These are phyloP conservation scores for Physocephala rufipes DNA, from an alignment of 2,888 invertebrate species.

Conservation along the genomic window DNA sequence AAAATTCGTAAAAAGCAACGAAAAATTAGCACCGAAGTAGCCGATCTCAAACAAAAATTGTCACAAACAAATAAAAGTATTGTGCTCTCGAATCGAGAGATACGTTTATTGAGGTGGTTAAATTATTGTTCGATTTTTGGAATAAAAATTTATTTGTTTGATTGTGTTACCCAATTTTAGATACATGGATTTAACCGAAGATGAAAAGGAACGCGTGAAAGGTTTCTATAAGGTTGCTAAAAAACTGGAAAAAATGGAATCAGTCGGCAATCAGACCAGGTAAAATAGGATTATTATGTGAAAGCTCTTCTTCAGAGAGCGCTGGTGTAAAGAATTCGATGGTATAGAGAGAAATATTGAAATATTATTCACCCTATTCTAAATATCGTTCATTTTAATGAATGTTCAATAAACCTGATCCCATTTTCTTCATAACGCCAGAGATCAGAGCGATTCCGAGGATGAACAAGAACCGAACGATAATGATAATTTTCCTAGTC, in stretches of 20 bases:
- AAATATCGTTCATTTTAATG: too few relatives aligned
- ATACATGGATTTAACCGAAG: constrained; percentile 89
- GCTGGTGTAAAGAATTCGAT: too few relatives aligned
- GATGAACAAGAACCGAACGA: constrained; percentile 76
- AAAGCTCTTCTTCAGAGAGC: too few relatives aligned
- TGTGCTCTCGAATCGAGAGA: constrained; percentile 91
- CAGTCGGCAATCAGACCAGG: constrained; percentile 75
- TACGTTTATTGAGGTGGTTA: constrained; percentile 77
- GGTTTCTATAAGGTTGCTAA: constrained; percentile 88
- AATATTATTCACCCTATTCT: not conserved
- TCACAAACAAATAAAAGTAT: constrained; percentile 84
- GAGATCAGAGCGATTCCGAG: constrained; percentile 79
- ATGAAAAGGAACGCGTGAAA: constrained; percentile 90
- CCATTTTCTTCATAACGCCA: constrained; percentile 48
- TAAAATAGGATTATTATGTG: constrained; percentile 56
- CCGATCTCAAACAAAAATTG: constrained; percentile 84
- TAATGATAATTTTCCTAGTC: constrained; percentile 76
- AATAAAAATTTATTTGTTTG: not conserved
- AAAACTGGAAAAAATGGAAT: constrained; percentile 89
- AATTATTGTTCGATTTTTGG: not conserved
- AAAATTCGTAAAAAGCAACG: constrained; percentile 88
- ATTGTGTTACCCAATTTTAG: constrained; percentile 62
- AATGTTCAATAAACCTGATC: not conserved
- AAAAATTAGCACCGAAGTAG: constrained; percentile 89
- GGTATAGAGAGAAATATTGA: not conserved